Evolutionary conservation across 64 coral and sea anemone species (phyloP).

Genomic region (Hydrozoanthus tunicans): DNA sequence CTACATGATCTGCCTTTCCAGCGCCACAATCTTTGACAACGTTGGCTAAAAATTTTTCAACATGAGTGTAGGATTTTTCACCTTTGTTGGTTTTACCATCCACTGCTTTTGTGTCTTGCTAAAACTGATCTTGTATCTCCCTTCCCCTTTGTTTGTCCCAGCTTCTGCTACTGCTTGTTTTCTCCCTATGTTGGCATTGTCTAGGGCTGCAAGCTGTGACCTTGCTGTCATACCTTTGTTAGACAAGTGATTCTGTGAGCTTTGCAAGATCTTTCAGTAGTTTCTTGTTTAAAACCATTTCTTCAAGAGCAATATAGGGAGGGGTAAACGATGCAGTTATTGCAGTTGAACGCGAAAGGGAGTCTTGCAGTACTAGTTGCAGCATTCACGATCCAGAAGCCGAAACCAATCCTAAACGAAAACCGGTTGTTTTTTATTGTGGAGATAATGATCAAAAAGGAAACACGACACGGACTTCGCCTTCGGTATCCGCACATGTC

Average conservation of each 20-base stretch:
- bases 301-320: constrained; percentile 19
- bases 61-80: constrained; percentile 22
- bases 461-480: not conserved
- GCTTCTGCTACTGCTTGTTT: constrained; percentile 39
- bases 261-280: constrained; percentile 29
- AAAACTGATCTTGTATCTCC: constrained; percentile 37
- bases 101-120: constrained; percentile 29
- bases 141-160: constrained; percentile 11
- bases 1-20: not conserved
- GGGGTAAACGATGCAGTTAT: not conserved
- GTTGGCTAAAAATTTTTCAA: constrained; percentile 17
- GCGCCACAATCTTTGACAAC: not conserved
- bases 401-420: not conserved
- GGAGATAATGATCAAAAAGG: not conserved
- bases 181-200: constrained; percentile 9
- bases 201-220: not conserved
- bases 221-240: not conserved
- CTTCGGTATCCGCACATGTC: not conserved
- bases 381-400: not conserved
- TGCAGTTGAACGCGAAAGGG: not conserved
- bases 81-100: constrained; percentile 42
- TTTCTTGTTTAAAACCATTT: constrained; percentile 15
- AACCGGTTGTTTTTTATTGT: too few relatives aligned
- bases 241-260: constrained; percentile 1
- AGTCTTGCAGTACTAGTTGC: not conserved